phyloP scores from a whole-genome alignment of 2,797 vertebrate species.

The Anniella stebbinsi region DNA sequence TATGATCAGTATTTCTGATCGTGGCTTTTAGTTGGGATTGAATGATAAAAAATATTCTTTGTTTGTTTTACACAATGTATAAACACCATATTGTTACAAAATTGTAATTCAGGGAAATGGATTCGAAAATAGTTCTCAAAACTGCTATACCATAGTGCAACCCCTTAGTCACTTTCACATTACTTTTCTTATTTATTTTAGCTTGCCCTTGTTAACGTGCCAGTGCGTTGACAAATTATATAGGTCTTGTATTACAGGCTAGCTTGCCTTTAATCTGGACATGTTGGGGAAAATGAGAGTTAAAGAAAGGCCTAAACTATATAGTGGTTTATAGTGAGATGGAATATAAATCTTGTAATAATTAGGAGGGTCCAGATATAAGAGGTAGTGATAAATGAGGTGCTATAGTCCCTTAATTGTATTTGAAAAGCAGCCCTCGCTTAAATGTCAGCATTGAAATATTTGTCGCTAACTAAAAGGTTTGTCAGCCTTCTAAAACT shows the following conservation, averaged over 20 bases:
- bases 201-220: not conserved
- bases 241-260: not conserved
- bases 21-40: not conserved
- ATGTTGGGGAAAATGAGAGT: not conserved
- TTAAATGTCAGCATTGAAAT: not conserved
- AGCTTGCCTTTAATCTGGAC: not conserved
- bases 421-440: not conserved
- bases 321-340: not conserved
- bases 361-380: slow-evolving; percentile 1
- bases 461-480: slow-evolving; percentile 32
- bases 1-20: not conserved
- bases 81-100: not conserved
- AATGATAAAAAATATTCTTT: not conserved
- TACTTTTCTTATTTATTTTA: not conserved
- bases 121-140: not conserved
- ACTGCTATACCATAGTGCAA: not conserved
- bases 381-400: slow-evolving; percentile 3
- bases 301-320: not conserved
- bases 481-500: slow-evolving; percentile 37
- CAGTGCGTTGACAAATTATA: not conserved
- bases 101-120: not conserved
- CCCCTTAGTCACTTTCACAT: not conserved
- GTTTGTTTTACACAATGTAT: not conserved
- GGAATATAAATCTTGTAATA: not conserved
- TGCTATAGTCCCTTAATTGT: not conserved